A percentile compares a stretch with the other conserved stretches of the same genome.
phyloP scores from a whole-genome alignment of 1,140 invertebrate species.

The Apis mellifera region DNA sequence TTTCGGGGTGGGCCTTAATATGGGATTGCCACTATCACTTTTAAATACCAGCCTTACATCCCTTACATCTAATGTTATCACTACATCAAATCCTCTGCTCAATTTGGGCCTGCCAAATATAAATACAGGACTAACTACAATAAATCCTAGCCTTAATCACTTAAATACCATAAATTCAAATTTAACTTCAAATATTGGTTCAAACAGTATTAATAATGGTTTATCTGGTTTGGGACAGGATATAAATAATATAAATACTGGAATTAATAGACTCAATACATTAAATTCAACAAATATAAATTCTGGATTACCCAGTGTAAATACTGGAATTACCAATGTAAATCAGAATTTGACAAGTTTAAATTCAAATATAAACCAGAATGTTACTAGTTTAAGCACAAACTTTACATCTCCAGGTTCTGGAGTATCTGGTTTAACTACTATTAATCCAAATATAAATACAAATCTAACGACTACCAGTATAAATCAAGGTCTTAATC shows the following conservation, averaged over 20 bases:
- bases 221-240: conserved; percentile 77
- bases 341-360: conserved; percentile 75
- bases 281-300: conserved; percentile 77
- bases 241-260: conserved; percentile 76
- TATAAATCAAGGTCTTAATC: conserved; percentile 73
- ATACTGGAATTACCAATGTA: conserved; percentile 72
- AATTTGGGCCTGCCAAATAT: conserved; percentile 79
- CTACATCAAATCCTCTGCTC: conserved; percentile 80
- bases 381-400: conserved; percentile 69
- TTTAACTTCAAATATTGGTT: conserved; percentile 75
- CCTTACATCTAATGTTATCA: conserved; percentile 80
- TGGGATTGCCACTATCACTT: conserved; percentile 80
- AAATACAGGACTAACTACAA: conserved; percentile 78
- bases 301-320: conserved; percentile 74
- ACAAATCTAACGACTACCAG: conserved; percentile 66
- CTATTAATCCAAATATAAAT: conserved; percentile 69
- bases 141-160: conserved; percentile 79
- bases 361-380: conserved; percentile 75
- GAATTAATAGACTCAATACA: conserved; percentile 74
- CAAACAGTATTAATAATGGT: conserved; percentile 79
- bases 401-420: conserved; percentile 64
- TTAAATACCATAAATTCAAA: conserved; percentile 78
- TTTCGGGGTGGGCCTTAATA: conserved; percentile 82
- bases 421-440: conserved; percentile 61
- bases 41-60: conserved; percentile 79